A percentile compares a stretch with the other conserved stretches of the same genome.
phyloP scores from a whole-genome alignment of 92 coral and sea anemone species.

The Zoanthus sansibaricus region DNA sequence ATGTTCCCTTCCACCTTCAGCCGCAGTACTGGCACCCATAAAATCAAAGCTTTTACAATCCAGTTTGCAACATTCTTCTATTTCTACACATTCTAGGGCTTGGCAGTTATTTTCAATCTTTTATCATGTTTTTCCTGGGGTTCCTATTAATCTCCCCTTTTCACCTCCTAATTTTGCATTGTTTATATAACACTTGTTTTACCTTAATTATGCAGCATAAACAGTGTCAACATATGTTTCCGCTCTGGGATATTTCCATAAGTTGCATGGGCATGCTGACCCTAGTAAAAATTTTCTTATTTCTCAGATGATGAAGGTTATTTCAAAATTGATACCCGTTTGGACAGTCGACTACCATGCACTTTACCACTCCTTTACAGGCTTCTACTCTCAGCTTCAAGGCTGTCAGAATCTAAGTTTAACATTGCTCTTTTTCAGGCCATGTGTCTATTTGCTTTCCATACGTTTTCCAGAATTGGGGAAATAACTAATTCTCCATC shows the following conservation, averaged over 20 bases:
- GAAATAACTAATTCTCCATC: constrained; percentile 8
- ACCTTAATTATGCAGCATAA: constrained; percentile 63
- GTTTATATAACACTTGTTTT: constrained; percentile 64
- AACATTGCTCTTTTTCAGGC: constrained; percentile 12
- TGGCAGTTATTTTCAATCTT: constrained; percentile 30
- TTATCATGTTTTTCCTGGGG: too few species aligned
- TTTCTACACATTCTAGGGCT: not conserved
- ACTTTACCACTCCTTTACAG: constrained; percentile 59
- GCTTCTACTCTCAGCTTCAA: not conserved
- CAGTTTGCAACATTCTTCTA: not conserved
- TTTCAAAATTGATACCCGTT: constrained; percentile 45
- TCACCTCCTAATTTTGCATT: constrained; percentile 60
- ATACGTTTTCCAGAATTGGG: not conserved
- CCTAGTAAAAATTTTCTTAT: constrained; percentile 53
- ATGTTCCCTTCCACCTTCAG: too few species aligned
- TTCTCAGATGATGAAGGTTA: constrained; percentile 57
- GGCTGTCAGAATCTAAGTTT: not conserved
- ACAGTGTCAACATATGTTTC: constrained; percentile 60
- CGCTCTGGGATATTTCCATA: constrained; percentile 59
- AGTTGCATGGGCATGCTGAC: constrained; percentile 28
- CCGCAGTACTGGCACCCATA: too few species aligned
- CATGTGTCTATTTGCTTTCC: not conserved
- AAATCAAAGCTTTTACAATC: not conserved
- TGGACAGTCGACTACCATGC: constrained; percentile 56
- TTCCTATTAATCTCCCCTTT: not conserved